A percentile compares a stretch with the other conserved stretches of the same genome.
phyloP scores from a whole-genome alignment of 2,797 vertebrate species.

The Sebastolobus altivelis region DNA sequence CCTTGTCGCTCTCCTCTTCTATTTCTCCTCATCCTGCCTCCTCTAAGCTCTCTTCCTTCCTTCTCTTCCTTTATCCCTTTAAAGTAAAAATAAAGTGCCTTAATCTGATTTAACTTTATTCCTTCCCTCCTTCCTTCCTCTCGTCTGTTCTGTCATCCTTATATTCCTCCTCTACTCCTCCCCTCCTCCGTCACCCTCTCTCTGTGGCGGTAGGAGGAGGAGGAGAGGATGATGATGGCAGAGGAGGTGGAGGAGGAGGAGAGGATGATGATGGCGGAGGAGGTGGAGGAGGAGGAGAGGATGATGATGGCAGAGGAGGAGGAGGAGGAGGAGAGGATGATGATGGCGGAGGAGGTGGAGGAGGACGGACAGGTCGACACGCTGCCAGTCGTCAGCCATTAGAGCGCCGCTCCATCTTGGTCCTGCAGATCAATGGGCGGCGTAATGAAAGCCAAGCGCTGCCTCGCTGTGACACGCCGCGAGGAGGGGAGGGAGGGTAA shows the following conservation, averaged over 20 bases:
- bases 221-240: conserved; percentile 14
- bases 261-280: conserved; percentile 38
- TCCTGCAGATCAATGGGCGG: conserved; percentile 66
- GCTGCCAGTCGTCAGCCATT: conserved; percentile 68
- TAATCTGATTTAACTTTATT: background rate
- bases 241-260: conserved; percentile 50
- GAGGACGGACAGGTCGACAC: conserved; percentile 67
- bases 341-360: conserved; percentile 48
- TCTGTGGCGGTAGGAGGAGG: background rate
- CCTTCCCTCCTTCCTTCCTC: no score
- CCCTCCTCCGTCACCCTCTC: background rate
- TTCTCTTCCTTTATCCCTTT: background rate
- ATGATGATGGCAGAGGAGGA: no score
- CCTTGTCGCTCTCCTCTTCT: background rate
- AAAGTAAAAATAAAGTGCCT: background rate
- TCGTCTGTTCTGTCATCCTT: background rate
- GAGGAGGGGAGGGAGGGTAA: background rate
- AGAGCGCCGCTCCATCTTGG: conserved; percentile 66
- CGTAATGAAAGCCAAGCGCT: conserved; percentile 53
- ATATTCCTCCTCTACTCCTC: background rate
- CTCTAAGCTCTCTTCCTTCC: background rate
- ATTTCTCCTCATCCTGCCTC: background rate
- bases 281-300: conserved; percentile 42
- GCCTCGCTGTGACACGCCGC: conserved; percentile 18
- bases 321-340: conserved; percentile 14